phyloP scores from a whole-genome alignment of 2,888 invertebrate species.

The Merodon equestris region DNA sequence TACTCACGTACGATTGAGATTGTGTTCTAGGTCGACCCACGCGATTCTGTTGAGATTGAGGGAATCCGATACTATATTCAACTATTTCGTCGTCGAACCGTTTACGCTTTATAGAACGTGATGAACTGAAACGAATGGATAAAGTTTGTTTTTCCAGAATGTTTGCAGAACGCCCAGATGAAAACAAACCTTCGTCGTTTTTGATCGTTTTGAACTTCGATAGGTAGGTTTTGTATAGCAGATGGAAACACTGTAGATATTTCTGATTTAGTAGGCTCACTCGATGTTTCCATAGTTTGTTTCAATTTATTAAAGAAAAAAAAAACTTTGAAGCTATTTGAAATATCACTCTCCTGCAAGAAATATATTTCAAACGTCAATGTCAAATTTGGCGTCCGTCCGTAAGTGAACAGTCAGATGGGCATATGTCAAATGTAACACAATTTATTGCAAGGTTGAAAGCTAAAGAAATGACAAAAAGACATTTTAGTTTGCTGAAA shows the following conservation, averaged over 20 bases:
- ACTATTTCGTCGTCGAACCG: constrained; percentile 98
- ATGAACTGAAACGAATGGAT: constrained; percentile 84
- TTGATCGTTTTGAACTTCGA: constrained; percentile 76
- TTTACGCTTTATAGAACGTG: constrained; percentile 95
- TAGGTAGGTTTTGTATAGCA: constrained; percentile 72
- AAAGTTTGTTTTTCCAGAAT: not conserved
- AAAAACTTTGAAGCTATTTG: constrained; percentile 15
- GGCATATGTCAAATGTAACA: constrained; percentile 8
- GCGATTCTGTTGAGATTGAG: constrained; percentile 78
- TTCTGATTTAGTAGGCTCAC: constrained; percentile 66
- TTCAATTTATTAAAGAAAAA: constrained; percentile 4
- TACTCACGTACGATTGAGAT: constrained; percentile 78
- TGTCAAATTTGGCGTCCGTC: constrained; percentile 9
- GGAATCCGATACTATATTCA: constrained; percentile 89
- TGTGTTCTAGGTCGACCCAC: constrained; percentile 79
- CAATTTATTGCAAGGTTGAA: too few relatives aligned
- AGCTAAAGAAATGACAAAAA: too few relatives aligned
- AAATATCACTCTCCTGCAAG: constrained; percentile 29
- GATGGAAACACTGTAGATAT: constrained; percentile 62
- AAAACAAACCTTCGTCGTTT: constrained; percentile 76
- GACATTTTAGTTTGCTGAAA: too few relatives aligned
- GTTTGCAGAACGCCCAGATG: not conserved
- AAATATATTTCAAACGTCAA: constrained; percentile 54
- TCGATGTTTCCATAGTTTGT: constrained; percentile 69
- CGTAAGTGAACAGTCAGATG: constrained; percentile 25